Base-by-base conservation (phyloP, 2,888 invertebrate genomes). In the Andrena praecox region DNA sequence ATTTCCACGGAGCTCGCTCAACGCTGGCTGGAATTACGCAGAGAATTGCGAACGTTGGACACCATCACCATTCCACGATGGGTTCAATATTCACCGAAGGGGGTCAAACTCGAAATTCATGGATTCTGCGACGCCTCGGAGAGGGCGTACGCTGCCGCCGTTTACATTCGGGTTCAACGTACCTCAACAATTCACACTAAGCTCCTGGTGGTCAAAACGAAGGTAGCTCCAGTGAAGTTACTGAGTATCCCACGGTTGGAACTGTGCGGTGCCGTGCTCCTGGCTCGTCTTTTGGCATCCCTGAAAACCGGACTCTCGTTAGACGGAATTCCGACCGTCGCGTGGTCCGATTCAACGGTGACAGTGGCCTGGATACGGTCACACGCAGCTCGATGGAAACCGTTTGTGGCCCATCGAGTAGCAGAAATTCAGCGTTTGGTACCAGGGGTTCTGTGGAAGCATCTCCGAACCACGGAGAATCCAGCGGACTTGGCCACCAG, bases 321-420 rank as follows among this genome's bases (percentile, higher is more conserved):
- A 20, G 20, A 20, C 20, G 20, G 20, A 20, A 20, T 20, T 20
- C 20, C 20, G 0, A 20, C 20, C 20, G 20, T 20, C 20, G 20
- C 20, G 20, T 20, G 20, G 20, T 20, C 20, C 20, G 20, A 20
- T 20, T 20, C 20, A 20, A 20, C 20, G 20, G 20, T 20, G 20
- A 20, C 20, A 20, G 20, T 20, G 20, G 62, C 71, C 3, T 73
- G 73, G 73, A 1, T 73, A 1, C 12, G 7, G 42, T 20, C 50
- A 12, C 73, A 42, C 31, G 35, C 73, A 3, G 31, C 54, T 2
- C 16, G 20, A 8, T 73, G 73, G 73, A 64, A 64, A n/a, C 2
- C 54, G 1, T 73, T 64, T 20, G 73, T 73, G 27, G 73, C 64
- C 1, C 35, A 73, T 27, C 63, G 73, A 2, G 64, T 64, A 24